Evolutionary conservation across 1,140 invertebrate species (phyloP).

Genomic region (Brachionus sp.): DNA sequence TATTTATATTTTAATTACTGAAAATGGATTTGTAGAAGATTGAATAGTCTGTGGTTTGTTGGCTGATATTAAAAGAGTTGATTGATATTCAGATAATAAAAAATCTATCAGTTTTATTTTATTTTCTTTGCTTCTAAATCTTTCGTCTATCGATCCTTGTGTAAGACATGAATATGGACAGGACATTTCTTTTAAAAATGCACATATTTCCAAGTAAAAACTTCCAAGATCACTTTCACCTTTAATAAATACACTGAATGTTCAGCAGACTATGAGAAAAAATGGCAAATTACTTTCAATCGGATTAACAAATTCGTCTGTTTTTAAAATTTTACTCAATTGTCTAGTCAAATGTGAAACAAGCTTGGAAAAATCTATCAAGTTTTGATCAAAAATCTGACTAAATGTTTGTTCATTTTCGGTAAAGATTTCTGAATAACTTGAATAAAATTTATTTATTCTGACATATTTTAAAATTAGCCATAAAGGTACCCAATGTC

Average conservation of each 20-base stretch:
- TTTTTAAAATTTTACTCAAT: constrained; percentile 25
- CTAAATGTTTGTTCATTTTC: constrained; percentile 1
- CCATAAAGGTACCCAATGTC: background rate
- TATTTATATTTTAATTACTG: background rate
- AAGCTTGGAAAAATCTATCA: constrained; percentile 1
- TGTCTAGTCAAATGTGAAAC: background rate
- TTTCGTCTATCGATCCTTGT: background rate
- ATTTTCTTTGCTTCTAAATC: background rate
- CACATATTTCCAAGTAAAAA: constrained; percentile 24
- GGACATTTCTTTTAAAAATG: constrained; percentile 31
- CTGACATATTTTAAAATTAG: background rate
- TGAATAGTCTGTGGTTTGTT: constrained; percentile 16
- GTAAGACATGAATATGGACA: constrained; percentile 3
- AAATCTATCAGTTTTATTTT: constrained; percentile 41
- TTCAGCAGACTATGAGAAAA: too few relatives aligned
- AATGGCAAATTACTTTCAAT: constrained; percentile 5
- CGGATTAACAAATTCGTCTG: constrained; percentile 34
- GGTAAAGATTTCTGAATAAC: constrained; percentile 7
- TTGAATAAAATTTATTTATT: background rate
- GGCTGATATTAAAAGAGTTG: background rate
- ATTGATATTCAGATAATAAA: constrained; percentile 34
- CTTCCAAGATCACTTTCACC: background rate
- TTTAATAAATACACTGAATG: background rate
- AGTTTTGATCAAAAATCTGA: background rate
- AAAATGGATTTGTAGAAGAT: background rate